Percentiles rank a stretch among this genome's conserved stretches.
Conservation (phyloP, 2,797 vertebrate species). For the Hylomyscus alleni region DNA sequence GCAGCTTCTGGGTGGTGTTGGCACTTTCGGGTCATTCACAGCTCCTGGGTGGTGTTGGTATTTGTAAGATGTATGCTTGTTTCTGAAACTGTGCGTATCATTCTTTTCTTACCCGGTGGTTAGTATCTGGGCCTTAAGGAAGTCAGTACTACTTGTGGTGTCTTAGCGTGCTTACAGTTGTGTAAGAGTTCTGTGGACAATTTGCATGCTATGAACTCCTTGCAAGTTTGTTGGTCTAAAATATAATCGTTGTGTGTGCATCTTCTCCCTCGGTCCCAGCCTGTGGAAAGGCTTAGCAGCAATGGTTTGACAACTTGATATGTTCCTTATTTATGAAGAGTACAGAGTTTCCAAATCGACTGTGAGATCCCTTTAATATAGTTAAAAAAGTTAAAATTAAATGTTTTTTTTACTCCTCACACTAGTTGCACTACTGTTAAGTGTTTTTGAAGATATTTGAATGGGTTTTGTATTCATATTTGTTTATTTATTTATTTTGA, state of each 20-base stretch:
- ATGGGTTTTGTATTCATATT: not conserved
- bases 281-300: not conserved
- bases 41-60: not conserved
- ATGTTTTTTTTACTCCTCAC: not conserved
- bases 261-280: not conserved
- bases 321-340: slow-evolving; percentile 6
- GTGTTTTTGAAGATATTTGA: not conserved
- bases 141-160: not conserved
- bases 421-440: not conserved
- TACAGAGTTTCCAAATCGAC: slow-evolving; percentile 31
- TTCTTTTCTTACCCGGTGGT: not conserved
- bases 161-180: not conserved
- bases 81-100: slow-evolving; percentile 17
- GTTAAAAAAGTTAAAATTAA: slow-evolving; percentile 33
- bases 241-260: not conserved
- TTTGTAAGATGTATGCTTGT: not conserved
- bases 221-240: not conserved
- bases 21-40: not conserved
- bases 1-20: not conserved
- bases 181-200: slow-evolving; percentile 16
- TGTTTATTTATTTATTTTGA: not conserved
- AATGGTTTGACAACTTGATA: not conserved
- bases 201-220: not conserved
- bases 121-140: not conserved
- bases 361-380: slow-evolving; percentile 34